These are phyloP conservation scores for Halcyon malimbica DNA, from an alignment of 2,113 vertebrate genomes.

Conservation along the genomic window DNA sequence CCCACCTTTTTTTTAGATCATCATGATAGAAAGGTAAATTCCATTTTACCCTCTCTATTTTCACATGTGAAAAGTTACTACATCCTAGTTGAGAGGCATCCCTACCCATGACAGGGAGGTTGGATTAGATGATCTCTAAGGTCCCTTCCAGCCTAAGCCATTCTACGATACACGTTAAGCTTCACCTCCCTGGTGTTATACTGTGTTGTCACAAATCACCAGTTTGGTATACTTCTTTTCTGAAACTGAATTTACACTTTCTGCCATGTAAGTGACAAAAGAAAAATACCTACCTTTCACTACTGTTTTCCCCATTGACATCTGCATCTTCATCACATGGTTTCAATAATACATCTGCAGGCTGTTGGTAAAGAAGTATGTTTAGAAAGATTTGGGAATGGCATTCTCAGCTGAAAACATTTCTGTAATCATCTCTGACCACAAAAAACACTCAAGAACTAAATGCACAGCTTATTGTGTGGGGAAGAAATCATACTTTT, in stretches of 20 bases:
- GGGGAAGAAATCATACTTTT: not conserved
- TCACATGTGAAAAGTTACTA: not conserved
- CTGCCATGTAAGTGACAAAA: not conserved
- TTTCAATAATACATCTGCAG: conserved; percentile 77
- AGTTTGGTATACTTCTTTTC: not conserved
- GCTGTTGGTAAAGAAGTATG: conserved; percentile 58
- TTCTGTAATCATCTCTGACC: not conserved
- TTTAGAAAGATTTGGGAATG: not conserved
- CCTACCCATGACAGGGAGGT: too few relatives aligned
- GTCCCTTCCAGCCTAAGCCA: too few relatives aligned
- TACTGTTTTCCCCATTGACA: conserved; percentile 80
- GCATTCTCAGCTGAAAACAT: not conserved
- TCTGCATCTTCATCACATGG: conserved; percentile 81
- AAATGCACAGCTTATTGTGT: not conserved
- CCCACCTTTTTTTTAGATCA: not conserved
- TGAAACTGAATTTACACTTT: not conserved
- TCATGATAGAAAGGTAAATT: not conserved
- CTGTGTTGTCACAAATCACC: not conserved
- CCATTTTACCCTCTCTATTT: not conserved
- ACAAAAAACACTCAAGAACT: not conserved
- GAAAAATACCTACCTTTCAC: conserved; percentile 80
- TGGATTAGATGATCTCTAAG: too few relatives aligned
- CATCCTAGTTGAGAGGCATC: too few relatives aligned
- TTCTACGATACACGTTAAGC: not conserved
- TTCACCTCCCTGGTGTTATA: not conserved